These are phyloP conservation scores for Tineola bisselliella DNA, from an alignment of 2,888 invertebrate genomes.

Conservation along the genomic window DNA sequence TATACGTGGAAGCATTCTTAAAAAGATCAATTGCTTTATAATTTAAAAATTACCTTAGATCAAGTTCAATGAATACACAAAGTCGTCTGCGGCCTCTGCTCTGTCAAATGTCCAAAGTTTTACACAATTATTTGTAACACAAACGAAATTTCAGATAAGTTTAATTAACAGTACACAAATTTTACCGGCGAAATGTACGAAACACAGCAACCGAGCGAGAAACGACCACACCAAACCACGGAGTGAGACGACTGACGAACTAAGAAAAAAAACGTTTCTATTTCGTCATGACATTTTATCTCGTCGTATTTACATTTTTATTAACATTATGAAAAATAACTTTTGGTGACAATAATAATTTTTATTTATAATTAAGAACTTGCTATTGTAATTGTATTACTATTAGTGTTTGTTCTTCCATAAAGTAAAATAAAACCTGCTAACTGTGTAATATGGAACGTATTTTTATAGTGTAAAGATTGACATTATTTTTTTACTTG, in stretches of 20 bases:
- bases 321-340: no score
- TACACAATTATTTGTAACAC: constrained; percentile 36
- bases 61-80: constrained; percentile 38
- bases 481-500: no score
- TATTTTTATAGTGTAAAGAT: no score
- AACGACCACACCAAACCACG: constrained; percentile 50
- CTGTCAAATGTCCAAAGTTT: constrained; percentile 39
- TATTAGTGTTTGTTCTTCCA: no score
- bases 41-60: constrained; percentile 37
- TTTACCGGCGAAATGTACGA: constrained; percentile 42
- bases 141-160: constrained; percentile 16
- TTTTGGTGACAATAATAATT: no score
- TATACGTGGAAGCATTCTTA: constrained; percentile 11
- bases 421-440: no score
- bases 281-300: background rate
- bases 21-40: constrained; percentile 22
- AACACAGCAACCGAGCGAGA: constrained; percentile 43
- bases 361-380: no score
- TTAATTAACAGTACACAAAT: background rate
- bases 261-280: no score
- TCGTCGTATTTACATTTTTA: no score
- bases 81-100: constrained; percentile 37
- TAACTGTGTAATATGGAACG: no score
- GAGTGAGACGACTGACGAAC: constrained; percentile 51
- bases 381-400: no score